Evolutionary conservation across 2,113 vertebrate species (phyloP), one percentile per base, ranked within the genome.

Genomic region (Spheniscus mendiculus): DNA sequence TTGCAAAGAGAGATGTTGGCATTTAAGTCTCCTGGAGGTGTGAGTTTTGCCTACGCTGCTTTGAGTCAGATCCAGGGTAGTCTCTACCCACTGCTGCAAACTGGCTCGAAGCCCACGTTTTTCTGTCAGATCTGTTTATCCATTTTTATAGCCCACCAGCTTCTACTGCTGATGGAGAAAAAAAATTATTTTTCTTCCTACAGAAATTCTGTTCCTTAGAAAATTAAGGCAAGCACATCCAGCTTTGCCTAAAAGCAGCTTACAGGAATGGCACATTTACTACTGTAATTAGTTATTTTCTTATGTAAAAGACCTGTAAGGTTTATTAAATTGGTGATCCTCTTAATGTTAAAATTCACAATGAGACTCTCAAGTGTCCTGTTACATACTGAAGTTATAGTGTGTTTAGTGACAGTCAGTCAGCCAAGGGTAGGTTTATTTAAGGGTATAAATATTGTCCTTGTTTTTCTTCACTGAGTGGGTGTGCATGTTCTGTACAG

Each of bases 41-140:
- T 82, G 81, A 90, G 66, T 56, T 84, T 82, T 94, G 94, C 93
- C 95, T 72, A 83, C 73, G 47, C 96, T 5, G 18, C 95, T 83
- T 94, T 96, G 93, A 96, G 87, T 96, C 93, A 79, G 70, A 72
- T 53, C 88, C 56, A 87, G 81, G 72, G 69, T 56, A 82, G 83
- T 89, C 89, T 95, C 73, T 91, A 22, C 96, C 94, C 92, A 91
- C 96, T 96, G 85, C 85, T 77, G 73, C 84, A 92, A 79, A 34
- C 87, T 97, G 96, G 87, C 94, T 92, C 20, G 18, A 72, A 91
- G 94, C 95, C 94, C 94, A 85, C 55, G 2, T 69, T 91, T 79
- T 87, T 63, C 93, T 91, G 89, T 90, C 95, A 91, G 70, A 69
- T 94, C 40, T 91, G 73, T 83, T 95, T 91, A 87, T 82, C 66